These are phyloP conservation scores for Tylochromis polylepis DNA, from an alignment of 2,113 vertebrate species.

Conservation along the genomic window DNA sequence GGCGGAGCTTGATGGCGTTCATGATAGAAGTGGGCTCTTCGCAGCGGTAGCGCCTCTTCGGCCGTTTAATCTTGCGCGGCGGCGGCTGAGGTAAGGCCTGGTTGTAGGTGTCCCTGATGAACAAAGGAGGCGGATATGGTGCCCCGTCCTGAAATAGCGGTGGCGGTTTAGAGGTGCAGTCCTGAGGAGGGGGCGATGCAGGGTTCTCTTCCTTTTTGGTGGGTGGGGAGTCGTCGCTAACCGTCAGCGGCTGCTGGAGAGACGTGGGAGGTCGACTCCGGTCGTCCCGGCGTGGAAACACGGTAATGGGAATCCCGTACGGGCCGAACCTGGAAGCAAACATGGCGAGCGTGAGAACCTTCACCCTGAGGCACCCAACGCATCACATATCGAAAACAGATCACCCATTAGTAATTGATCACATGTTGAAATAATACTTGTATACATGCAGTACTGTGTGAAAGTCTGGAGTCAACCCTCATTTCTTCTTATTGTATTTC, in stretches of 20 bases:
- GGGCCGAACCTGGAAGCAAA: conserved; percentile 85
- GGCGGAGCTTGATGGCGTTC: conserved; percentile 95
- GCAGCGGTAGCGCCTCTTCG: conserved; percentile 91
- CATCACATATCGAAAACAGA: neutral
- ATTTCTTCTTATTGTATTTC: neutral
- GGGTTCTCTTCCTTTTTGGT: conserved; percentile 18
- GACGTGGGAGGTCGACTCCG: conserved; percentile 79
- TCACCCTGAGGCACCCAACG: neutral
- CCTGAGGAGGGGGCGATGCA: conserved; percentile 49
- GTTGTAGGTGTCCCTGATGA: conserved; percentile 99
- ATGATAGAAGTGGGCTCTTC: conserved; percentile 98
- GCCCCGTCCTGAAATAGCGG: conserved; percentile 95
- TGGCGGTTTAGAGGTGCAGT: conserved; percentile 88
- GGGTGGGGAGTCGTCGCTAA: neutral
- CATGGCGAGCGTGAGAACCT: neutral
- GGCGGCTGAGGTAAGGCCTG: conserved; percentile 98
- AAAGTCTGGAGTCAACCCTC: neutral
- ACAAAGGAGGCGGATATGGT: conserved; percentile 92
- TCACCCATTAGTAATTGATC: neutral
- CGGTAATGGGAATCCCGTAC: conserved; percentile 94
- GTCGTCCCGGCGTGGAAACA: conserved; percentile 89
- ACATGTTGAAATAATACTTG: neutral
- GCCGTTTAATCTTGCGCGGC: conserved; percentile 93
- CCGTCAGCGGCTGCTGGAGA: conserved; percentile 67
- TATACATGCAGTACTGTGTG: neutral